Base-by-base conservation (phyloP, 2,113 vertebrate genomes). In the Oncorhynchus nerka region DNA sequence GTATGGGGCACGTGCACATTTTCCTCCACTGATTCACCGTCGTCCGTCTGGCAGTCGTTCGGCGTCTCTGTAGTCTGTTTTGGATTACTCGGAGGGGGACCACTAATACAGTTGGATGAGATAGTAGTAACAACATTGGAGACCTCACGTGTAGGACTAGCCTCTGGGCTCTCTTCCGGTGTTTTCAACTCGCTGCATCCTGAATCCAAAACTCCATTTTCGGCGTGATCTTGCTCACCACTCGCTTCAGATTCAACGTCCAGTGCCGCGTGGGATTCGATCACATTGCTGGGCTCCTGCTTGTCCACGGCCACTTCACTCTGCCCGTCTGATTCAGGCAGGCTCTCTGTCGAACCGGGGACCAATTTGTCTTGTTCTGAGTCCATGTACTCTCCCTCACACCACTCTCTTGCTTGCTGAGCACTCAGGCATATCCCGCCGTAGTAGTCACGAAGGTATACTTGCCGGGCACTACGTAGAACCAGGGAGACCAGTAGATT, bases 401-500 rank as follows among this genome's bases (percentile, higher is more conserved):
- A 61, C 80, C 80, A 82, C 48, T 71, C 73, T 57, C n/a, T 45
- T 16, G 19, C 66, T 51, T 49, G 39, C 34, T 78, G 83, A 3
- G 78, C 68, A 48, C 75, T 82, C 20, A 88, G 65, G 19, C 80
- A 89, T 2, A 82, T 75, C 55, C 85, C 85, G 62, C 85, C 49
- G 74, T 90, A 90, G 75, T 86, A 88, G 71, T 95, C 94, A 68
- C 93, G 94, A 74, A 96, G 88, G 85, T 95, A 96, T 30, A 94
- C 94, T 78, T 96, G 95, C 0, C 95, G 93, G 55, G 95, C 95
- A 85, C 94, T 96, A 79, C 95, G 93, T 68, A 96, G 89, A 51
- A 96, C 95, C 71, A 96, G 85, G 28, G 95, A 96, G 55, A 96
- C 95, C 80, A 96, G 90, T 0, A 96, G 93, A 83, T 95, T 96